Conservation (phyloP, 2,888 invertebrate species). For the Arctia plantaginis region DNA sequence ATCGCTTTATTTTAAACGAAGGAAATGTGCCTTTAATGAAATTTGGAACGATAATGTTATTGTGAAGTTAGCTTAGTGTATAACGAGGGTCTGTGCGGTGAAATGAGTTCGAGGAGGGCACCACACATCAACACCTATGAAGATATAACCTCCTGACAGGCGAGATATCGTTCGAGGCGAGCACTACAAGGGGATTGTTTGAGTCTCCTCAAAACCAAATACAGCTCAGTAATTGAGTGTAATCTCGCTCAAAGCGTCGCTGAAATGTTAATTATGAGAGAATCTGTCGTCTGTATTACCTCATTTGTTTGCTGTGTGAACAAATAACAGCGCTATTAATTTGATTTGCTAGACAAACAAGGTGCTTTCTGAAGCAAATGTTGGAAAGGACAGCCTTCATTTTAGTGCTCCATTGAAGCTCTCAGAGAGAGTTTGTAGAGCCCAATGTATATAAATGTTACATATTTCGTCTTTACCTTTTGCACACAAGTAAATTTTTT, state of each 20-base stretch:
- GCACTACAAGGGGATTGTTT: slow-evolving; percentile 17
- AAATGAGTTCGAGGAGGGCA: background rate
- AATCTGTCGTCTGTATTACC: slow-evolving; percentile 25
- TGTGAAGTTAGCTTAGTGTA: slow-evolving; percentile 3
- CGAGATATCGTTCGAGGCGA: slow-evolving; percentile 7
- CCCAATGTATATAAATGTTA: background rate
- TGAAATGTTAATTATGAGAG: slow-evolving; percentile 34
- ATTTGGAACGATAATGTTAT: slow-evolving; percentile 4
- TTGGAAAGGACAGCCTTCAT: background rate
- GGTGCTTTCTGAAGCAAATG: background rate
- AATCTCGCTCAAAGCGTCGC: slow-evolving; percentile 30
- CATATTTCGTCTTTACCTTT: no score
- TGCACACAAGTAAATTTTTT: background rate
- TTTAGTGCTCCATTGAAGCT: no score
- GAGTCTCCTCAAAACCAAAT: slow-evolving; percentile 26
- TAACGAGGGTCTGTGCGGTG: slow-evolving; percentile 8
- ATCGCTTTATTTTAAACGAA: slow-evolving; percentile 10
- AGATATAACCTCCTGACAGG: background rate
- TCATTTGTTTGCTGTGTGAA: slow-evolving; percentile 6
- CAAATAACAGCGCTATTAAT: background rate
- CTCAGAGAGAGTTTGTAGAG: no score
- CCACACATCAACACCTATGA: slow-evolving; percentile 3
- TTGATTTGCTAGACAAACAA: background rate
- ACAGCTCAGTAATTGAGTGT: slow-evolving; percentile 29
- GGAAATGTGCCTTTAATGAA: background rate